Base-by-base conservation (phyloP, 2,797 vertebrate genomes). In the Propithecus deckenii region DNA sequence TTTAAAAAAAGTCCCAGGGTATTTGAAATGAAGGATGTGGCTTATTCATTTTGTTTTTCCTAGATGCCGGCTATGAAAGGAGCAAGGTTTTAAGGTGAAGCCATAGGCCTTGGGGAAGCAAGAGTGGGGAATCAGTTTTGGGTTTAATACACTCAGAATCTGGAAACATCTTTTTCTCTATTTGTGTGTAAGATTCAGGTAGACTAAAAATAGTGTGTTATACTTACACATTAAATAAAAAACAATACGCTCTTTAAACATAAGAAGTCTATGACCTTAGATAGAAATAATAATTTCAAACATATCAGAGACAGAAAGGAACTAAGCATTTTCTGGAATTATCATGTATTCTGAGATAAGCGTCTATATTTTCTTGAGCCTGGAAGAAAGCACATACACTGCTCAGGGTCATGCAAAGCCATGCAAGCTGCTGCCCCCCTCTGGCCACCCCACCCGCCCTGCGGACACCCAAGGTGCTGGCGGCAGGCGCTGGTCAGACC, bases 161-260 rank as follows among this genome's bases (percentile, higher is more conserved):
- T 35, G 76, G 74, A 97, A 93, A 52, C 80, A 86, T 88, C 83
- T 43, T 75, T 83, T 28, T 72, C 93, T 96, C 86, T 38, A 20
- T 17, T 59, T n/a, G 43, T 43, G 30, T 72, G 23, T 61, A 96
- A 89, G 59, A 0, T 43, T 97, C 75, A 69, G 89, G 20, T 17
- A 48, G 10, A 89, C 91, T 28, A 91, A 86, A 0, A 7, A 83
- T 87, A 87, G 89, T 59, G 32, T 46, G 25, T 75, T 75, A 50
- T 32, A 55, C 13, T 69, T 92, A 59, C 32, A 90, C 3, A 28
- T 80, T 92, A 59, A 15, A 13, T 96, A 92, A 25, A 30, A 30
- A 86, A 11, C 20, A 14, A 91, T 65, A 28, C n/a, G 52, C 15
- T 81, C 63, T 69, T 25, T 63, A 35, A 94, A 95, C 96, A 72